Evolutionary conservation across 2,797 vertebrate genomes (phyloP), one percentile per base, ranked within the genome.

Genomic region (Toxotes lorentzi): DNA sequence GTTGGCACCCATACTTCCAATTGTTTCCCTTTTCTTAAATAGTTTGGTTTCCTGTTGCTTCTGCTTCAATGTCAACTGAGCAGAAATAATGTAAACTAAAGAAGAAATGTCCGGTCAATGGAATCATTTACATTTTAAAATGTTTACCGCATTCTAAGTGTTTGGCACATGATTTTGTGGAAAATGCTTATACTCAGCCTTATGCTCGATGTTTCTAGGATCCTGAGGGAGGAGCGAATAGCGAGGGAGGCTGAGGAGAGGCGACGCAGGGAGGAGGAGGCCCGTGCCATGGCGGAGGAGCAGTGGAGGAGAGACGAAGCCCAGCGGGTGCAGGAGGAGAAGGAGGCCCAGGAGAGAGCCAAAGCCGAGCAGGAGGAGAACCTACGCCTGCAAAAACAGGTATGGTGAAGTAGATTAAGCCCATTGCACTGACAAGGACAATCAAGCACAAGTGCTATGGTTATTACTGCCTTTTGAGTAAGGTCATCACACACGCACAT

Each of bases 381-480:
- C n/a, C 92, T 97, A 59, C 95, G 96, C 32, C 95, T 98, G 40
- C 98, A 97, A 83, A 99, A 96, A 95, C 97, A 98, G 96, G 98
- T 99, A 64, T n/a, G 35, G 4, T 32, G 14, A 53, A 48, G 16
- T 16, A 11, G 6, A 10, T 23, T 14, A 13, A 14, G 10, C 23
- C 35, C 43, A 24, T 9, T 17, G n/a, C 27, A n/a, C 30, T 30
- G 67, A 32, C 34, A 40, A 27, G 32, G 16, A 35, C 40, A 38
- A 66, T 56, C 19, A 43, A 34, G 23, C 27, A 65, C 13, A 1
- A 14, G 14, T 24, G 23, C 60, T 27, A 48, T n/a, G 53, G 47
- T 27, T 53, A 38, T 72, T 38, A 57, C 34, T 23, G 27, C 60
- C 32, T 69, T 61, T 79, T 3, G 1, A 59, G 17, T 45, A 35